phyloP scores from a whole-genome alignment of 2,797 vertebrate species.

The Melanotaenia parkinsoni region DNA sequence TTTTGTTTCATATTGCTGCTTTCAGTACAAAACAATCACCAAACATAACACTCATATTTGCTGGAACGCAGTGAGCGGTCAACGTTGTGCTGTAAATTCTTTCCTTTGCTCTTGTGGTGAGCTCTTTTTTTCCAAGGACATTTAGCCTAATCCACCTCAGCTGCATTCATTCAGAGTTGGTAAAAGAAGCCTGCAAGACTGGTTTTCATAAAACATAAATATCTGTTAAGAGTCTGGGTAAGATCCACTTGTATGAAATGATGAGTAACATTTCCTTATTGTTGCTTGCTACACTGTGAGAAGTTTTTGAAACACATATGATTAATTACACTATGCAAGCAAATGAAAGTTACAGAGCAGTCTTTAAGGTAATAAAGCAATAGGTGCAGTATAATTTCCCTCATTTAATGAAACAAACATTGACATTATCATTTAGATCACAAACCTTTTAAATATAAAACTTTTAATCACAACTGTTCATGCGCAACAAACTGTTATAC shows the following conservation, averaged over 20 bases:
- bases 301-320: slow-evolving; percentile 54
- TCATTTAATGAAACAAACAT: slow-evolving; percentile 22
- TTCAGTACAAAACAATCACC: slow-evolving; percentile 50
- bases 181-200: slow-evolving; percentile 79
- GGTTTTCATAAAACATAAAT: slow-evolving; percentile 85
- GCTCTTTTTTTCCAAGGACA: slow-evolving; percentile 83
- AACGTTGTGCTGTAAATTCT: slow-evolving; percentile 79
- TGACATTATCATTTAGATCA: background rate
- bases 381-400: background rate
- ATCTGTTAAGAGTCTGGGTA: slow-evolving; percentile 83
- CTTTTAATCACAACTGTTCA: background rate
- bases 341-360: slow-evolving; percentile 27
- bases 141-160: slow-evolving; percentile 85
- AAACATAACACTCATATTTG: slow-evolving; percentile 65
- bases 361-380: slow-evolving; percentile 13
- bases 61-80: slow-evolving; percentile 76
- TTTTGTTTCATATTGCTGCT: slow-evolving; percentile 27
- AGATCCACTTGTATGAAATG: slow-evolving; percentile 80
- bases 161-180: slow-evolving; percentile 82
- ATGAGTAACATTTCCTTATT: slow-evolving; percentile 84
- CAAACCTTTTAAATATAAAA: background rate
- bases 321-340: slow-evolving; percentile 49
- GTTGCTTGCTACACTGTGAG: slow-evolving; percentile 61
- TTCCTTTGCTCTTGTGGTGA: slow-evolving; percentile 81
- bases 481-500: background rate